Evolutionary conservation across 2,113 vertebrate genomes (phyloP).

Genomic region (Carassius gibelio): DNA sequence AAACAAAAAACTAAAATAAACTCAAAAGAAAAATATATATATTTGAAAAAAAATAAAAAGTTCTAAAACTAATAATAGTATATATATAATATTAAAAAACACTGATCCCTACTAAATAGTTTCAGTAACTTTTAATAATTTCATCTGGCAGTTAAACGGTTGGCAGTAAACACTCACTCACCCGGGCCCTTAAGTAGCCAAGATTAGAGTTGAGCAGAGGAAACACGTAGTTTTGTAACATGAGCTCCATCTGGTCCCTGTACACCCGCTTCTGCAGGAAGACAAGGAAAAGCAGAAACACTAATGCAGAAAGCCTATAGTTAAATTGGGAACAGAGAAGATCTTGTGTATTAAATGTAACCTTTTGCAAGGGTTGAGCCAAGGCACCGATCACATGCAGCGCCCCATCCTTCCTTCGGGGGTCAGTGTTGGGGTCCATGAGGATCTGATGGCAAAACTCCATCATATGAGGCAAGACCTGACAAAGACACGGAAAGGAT

Average conservation of each 20-base stretch:
- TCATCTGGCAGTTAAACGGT: background rate
- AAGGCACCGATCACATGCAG: conserved; percentile 92
- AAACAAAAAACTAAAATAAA: no score
- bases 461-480: conserved; percentile 98
- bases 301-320: background rate
- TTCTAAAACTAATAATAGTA: no score
- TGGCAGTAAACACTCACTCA: conserved; percentile 69
- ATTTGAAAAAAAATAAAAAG: no score
- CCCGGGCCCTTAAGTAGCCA: conserved; percentile 91
- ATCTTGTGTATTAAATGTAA: conserved; percentile 55
- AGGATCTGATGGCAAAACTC: conserved; percentile 94
- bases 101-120: no score
- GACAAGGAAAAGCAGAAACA: conserved; percentile 1
- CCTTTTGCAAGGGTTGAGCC: conserved; percentile 91
- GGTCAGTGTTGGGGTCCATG: conserved; percentile 85
- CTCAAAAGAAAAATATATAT: background rate
- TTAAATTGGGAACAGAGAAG: background rate
- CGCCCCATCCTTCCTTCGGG: conserved; percentile 91
- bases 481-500: background rate
- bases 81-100: no score
- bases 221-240: conserved; percentile 94
- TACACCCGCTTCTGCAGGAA: conserved; percentile 86
- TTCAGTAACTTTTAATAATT: background rate
- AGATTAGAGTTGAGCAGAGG: conserved; percentile 88
- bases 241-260: conserved; percentile 94